Evolutionary conservation across 1,140 invertebrate species (phyloP).

Genomic region (Ceratosolen solmsi): DNA sequence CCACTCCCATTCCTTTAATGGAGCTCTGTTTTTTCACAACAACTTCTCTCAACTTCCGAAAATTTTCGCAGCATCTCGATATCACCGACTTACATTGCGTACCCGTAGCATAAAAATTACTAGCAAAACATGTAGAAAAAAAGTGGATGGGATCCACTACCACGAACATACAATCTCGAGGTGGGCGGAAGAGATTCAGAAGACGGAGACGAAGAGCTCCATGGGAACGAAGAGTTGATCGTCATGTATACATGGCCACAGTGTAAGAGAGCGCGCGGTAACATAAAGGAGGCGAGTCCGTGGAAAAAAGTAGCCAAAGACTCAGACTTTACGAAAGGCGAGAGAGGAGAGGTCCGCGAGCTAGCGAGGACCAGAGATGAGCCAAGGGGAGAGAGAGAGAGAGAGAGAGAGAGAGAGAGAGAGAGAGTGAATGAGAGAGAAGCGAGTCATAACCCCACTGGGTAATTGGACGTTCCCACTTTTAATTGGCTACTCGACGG

Average conservation of each 20-base stretch:
- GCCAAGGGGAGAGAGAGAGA: background rate
- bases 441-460: conserved; percentile 66
- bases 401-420: conserved; percentile 9
- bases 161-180: background rate
- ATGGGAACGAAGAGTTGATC: conserved; percentile 32
- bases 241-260: background rate
- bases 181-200: conserved; percentile 43
- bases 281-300: conserved; percentile 37
- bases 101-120: conserved; percentile 28
- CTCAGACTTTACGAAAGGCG: conserved; percentile 14
- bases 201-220: conserved; percentile 21
- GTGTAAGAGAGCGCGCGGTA: conserved; percentile 9
- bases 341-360: conserved; percentile 4
- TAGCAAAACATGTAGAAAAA: conserved; percentile 42
- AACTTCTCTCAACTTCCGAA: conserved; percentile 44
- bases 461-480: conserved; percentile 71
- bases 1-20: conserved; percentile 5
- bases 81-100: background rate
- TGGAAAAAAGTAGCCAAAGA: conserved; percentile 46
- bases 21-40: conserved; percentile 10
- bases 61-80: conserved; percentile 47
- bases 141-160: conserved; percentile 21
- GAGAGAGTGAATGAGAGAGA: conserved; percentile 54
- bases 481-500: conserved; percentile 70
- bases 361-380: background rate